Percentiles rank a stretch among this genome's conserved stretches.
These are phyloP conservation scores for Coptodon bakossiorum DNA, from an alignment of 2,113 vertebrate genomes.

Conservation along the genomic window DNA sequence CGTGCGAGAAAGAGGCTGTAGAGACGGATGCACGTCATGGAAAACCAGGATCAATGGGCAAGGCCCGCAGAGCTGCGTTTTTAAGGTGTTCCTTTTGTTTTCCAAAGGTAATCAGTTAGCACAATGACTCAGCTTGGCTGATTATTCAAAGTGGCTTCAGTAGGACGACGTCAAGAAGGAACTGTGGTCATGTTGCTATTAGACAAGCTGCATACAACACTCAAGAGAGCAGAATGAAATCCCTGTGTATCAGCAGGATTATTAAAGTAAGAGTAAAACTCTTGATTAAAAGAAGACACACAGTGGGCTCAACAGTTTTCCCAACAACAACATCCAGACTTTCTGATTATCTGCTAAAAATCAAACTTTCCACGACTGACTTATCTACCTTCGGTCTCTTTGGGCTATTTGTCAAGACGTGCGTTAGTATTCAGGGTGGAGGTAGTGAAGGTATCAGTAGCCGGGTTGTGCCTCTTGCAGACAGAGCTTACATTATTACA, in stretches of 20 bases:
- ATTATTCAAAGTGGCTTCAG: conserved; percentile 38
- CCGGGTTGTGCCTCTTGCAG: conserved; percentile 17
- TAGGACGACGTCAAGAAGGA: not conserved
- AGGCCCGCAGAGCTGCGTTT: conserved; percentile 26
- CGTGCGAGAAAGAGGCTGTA: not conserved
- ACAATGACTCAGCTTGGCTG: conserved; percentile 53
- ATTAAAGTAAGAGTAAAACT: not conserved
- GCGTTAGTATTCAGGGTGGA: conserved; percentile 34
- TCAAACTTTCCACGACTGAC: not conserved
- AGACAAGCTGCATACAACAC: not conserved
- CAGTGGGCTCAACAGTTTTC: not conserved
- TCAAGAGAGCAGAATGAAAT: not conserved
- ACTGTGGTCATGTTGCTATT: not conserved
- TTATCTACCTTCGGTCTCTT: not conserved
- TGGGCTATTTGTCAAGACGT: not conserved
- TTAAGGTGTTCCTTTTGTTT: conserved; percentile 67
- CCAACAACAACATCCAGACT: not conserved
- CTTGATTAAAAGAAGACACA: not conserved
- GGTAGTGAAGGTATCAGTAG: conserved; percentile 25
- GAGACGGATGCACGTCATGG: conserved; percentile 65
- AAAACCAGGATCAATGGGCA: conserved; percentile 69
- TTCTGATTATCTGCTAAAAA: not conserved
- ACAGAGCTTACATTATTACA: conserved; percentile 48
- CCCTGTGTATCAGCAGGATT: not conserved
- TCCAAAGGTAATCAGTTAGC: conserved; percentile 63